Evolutionary conservation across 2,113 vertebrate genomes (phyloP).

Genomic region (Tragelaphus scriptus): DNA sequence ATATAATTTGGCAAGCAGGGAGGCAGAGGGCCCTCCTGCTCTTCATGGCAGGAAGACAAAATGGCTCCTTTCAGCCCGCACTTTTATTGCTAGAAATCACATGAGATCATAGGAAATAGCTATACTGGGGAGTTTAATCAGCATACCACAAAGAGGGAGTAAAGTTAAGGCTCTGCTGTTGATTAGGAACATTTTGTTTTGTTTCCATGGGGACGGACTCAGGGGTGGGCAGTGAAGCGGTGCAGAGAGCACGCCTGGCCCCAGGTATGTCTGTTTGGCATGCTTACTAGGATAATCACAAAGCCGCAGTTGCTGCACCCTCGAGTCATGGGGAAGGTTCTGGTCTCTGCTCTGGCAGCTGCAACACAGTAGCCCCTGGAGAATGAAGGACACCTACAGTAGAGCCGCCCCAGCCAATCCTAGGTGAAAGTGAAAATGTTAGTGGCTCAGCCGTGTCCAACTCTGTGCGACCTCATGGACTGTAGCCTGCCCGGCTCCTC

Average conservation of each 20-base stretch:
- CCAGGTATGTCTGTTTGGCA: not conserved
- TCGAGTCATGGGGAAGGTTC: not conserved
- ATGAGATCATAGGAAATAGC: not conserved
- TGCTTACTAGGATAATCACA: not conserved
- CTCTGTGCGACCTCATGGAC: not conserved
- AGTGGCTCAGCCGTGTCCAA: not conserved
- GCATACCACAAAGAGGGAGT: not conserved
- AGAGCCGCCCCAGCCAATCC: not conserved
- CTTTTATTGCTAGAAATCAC: not conserved
- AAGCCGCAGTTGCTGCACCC: not conserved
- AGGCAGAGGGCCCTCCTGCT: not conserved
- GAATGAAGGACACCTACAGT: fast-evolving
- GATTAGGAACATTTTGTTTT: not conserved
- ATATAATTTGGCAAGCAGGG: not conserved
- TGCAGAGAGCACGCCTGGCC: not conserved
- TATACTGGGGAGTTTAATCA: not conserved
- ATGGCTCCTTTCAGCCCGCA: not conserved
- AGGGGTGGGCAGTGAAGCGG: not conserved
- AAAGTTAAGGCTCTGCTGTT: not conserved
- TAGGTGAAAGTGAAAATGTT: not conserved
- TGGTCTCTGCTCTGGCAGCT: not conserved
- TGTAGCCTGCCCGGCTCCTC: not conserved
- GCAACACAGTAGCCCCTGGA: not conserved
- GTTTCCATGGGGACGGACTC: not conserved
- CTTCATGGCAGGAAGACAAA: not conserved